These are phyloP conservation scores for Falcaria lacertinaria DNA, from an alignment of 2,888 invertebrate species.

Conservation along the genomic window DNA sequence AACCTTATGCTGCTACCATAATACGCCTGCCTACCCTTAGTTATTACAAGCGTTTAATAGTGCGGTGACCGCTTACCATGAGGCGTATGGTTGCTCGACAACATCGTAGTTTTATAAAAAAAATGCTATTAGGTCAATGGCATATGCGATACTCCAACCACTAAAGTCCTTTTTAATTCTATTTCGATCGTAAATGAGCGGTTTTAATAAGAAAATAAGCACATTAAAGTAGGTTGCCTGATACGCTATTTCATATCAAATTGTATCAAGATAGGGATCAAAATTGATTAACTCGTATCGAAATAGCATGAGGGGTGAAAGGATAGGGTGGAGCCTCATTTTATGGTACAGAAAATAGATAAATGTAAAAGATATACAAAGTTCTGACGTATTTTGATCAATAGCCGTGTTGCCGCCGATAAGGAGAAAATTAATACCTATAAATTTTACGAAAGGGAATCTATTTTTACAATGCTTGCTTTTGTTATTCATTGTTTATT, in stretches of 20 bases:
- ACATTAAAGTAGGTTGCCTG: background rate
- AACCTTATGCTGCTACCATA: too few relatives aligned
- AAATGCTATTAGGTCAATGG: too few relatives aligned
- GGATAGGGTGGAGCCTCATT: background rate
- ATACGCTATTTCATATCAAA: background rate
- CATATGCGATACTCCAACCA: too few relatives aligned
- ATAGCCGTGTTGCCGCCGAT: background rate
- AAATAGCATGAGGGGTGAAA: background rate
- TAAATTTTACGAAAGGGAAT: background rate
- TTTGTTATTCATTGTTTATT: background rate
- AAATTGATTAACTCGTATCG: background rate
- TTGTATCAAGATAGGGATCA: background rate
- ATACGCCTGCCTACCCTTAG: too few relatives aligned
- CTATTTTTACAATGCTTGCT: background rate
- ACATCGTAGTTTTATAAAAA: too few relatives aligned
- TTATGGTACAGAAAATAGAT: background rate
- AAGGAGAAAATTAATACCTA: background rate
- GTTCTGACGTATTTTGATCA: background rate
- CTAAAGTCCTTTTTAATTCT: background rate
- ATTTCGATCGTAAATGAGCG: background rate
- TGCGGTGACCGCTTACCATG: too few relatives aligned
- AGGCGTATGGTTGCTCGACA: too few relatives aligned
- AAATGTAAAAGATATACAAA: slow-evolving; percentile 1
- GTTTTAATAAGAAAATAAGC: background rate
- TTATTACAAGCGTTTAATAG: too few relatives aligned